Evolutionary conservation across 2,888 invertebrate genomes (phyloP).

Genomic region (Spisula solida): DNA sequence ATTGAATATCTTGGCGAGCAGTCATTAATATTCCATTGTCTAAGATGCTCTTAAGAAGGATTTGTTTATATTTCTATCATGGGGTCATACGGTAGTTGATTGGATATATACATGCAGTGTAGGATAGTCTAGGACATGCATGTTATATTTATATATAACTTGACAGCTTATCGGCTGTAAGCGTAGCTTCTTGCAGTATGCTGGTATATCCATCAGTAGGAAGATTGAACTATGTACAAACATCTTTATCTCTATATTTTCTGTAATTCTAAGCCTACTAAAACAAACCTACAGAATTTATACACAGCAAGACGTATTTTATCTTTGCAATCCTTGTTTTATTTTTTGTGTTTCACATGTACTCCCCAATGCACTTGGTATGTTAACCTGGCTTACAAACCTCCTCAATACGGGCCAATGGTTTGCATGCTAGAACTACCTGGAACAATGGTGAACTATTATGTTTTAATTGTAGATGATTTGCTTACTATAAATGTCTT

Average conservation of each 20-base stretch:
- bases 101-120: neutral
- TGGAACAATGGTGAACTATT: neutral
- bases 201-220: neutral
- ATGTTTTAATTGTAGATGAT: neutral
- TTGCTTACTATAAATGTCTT: neutral
- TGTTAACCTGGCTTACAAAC: conserved; percentile 17
- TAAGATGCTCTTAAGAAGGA: too few relatives aligned
- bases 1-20: too few relatives aligned
- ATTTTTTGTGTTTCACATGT: conserved; percentile 21
- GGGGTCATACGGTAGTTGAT: neutral
- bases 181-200: neutral
- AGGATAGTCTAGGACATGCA: neutral
- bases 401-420: neutral
- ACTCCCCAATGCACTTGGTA: conserved; percentile 10
- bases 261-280: conserved; percentile 22
- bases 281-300: neutral
- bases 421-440: conserved; percentile 26
- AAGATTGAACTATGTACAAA: neutral
- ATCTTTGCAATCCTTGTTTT: conserved; percentile 24
- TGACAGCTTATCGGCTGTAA: conserved; percentile 13
- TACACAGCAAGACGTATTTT: neutral
- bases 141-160: neutral
- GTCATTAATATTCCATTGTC: too few relatives aligned
- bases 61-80: neutral
- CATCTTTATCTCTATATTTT: neutral